Base-by-base conservation (phyloP, 2,888 invertebrate species). In the Drosophila barbarae region DNA sequence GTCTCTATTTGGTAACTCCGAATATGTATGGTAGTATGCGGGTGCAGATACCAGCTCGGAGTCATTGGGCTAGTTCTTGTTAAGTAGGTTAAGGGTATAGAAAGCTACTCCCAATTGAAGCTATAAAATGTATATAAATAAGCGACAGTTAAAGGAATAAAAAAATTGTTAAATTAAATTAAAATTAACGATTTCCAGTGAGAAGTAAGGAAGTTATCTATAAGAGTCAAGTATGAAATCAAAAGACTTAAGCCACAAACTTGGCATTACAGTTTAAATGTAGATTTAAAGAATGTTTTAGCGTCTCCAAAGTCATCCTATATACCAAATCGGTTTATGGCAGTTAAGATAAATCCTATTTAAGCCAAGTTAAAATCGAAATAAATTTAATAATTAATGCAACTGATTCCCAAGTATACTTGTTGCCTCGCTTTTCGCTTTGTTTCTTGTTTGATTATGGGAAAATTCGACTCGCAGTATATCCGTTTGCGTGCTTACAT, bases 401-500 rank as follows among this genome's bases (percentile, higher is more conserved):
- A 50, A 15, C 2, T 5, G 26, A 12, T 44, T 21, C n/a, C 30
- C 10, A 6, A 46, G 32, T 34, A n/a, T 32, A 30, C 2, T 6
- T 28, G 9, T 47, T 32, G 7, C 18, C 9, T 42, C 6, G 41
- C 4, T 3, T 36, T 28, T 15, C 10, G 2, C 30, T 26, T 18
- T 39, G 32, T 42, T 50, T 63, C 64, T 64, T 5, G 7, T 32
- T 52, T 26, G 36, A 34, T 26, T 63, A 38, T 13, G 26, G 41
- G 18, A 18, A 32, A 52, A 44, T 32, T 64, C 3, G 12, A 42
- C 34, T n/a, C 9, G 41, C 18, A 18, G n/a, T 32, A n/a, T 21
- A 42, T 52, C 36, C 55, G 55, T 49, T 58, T 50, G 54, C 41
- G 49, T 35, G 41, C 15, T 21, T 26, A 21, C 13, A 64, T 15